Evolutionary conservation across 2,113 vertebrate genomes (phyloP), one percentile per base, ranked within the genome.

Genomic region (Halcyon senegalensis): DNA sequence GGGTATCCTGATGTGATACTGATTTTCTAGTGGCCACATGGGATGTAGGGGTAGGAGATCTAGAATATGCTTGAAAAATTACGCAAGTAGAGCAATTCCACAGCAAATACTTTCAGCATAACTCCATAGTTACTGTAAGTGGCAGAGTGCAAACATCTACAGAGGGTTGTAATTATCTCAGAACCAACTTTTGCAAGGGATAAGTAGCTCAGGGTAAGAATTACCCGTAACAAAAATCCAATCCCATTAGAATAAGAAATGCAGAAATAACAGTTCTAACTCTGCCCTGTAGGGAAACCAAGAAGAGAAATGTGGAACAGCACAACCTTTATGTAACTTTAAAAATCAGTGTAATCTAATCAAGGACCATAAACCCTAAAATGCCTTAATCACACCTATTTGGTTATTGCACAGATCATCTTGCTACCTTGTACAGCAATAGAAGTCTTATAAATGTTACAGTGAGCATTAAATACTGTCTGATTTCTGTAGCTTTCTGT

Each of bases 361-460:
- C 2, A 2, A 87, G n/a, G 46, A 66, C 23, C 51, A 74, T 92
- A 90, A 97, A 74, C 41, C 25, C n/a, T 82, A 72, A 92, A 94
- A 95, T 75, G 51, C 66, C 35, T 95, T 92, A 84, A 79, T 91
- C 50, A 72, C 28, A 83, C 60, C 80, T 89, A 87, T 20, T 93
- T 92, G n/a, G 41, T 90, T 92, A 67, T 84, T 67, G 41, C 76
- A 81, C 27, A 70, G 43, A 41, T 33, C 21, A 67, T 89, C 68
- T 74, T 89, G 23, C 64, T 74, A 89, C 35, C 50, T 88, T 74
- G 23, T 93, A 90, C 1, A 1, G n/a, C 46, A 64, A 28, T 14
- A 84, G 59, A 87, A 77, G 10, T 74, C 43, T 94, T 82, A 4
- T 13, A 74, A 90, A 72, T 74, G 28, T 89, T 94, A 48, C 31